Base-by-base conservation (phyloP, 2,797 vertebrate species). In the Rhabdomys pumilio region DNA sequence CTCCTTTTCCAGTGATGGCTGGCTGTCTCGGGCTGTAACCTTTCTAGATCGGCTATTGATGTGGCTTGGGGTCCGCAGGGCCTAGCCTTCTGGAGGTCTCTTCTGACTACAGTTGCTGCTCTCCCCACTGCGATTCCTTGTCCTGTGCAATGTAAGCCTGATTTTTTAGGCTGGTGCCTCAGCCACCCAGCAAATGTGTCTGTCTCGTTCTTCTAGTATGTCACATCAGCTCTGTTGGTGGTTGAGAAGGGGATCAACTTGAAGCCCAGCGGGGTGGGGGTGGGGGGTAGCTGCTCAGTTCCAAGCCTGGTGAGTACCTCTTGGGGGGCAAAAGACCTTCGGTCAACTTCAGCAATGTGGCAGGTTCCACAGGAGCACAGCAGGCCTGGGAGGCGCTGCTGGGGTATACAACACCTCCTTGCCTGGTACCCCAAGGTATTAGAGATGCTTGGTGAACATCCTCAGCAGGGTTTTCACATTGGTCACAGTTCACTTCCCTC, bases 11-110 rank as follows among this genome's bases (percentile, higher is more conserved):
- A 97, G 97, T 6, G 73, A 80, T 0, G 69, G 93, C 12, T 89
- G 95, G 95, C 95, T 93, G 67, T 90, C 93, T 12, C 3, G 41
- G 29, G 83, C 92, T n/a, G n/a, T 75, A 9, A 69, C 31, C 83
- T 93, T 89, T 73, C 93, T 97, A 50, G 94, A 96, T 44, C 31
- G 34, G 65, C 86, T 97, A 80, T 90, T 98, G 38, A 9, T 65
- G 63, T 95, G 96, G 96, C 90, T 96, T 0, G 69, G 97, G 12
- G 47, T 96, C 82, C 89, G 2, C 57, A 77, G 89, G 80, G 86
- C 92, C 93, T 91, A 96, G 93, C 38, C 55, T 38, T 77, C 41
- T 29, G 17, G 77, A 81, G 34, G n/a, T 67, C 61, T 53, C 77
- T 81, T 53, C 79, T 34, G 77, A 57, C 50, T 57, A 24, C 89